phyloP scores from a whole-genome alignment of 2,113 vertebrate species.

The Rattus rattus region DNA sequence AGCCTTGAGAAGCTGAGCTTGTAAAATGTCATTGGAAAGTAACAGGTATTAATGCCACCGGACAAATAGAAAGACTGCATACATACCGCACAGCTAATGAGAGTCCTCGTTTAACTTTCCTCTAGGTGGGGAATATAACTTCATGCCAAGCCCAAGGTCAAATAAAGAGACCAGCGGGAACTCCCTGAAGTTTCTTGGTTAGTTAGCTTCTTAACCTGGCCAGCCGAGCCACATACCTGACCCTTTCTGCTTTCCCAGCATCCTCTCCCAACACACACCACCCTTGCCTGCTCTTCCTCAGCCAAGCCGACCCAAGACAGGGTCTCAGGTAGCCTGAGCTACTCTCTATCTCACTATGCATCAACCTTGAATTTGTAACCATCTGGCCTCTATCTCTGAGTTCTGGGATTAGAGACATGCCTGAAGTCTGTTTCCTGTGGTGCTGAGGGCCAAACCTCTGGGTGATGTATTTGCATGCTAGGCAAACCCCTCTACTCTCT shows the following conservation, averaged over 20 bases:
- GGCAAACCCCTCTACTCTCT: not conserved
- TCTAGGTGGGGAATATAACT: not conserved
- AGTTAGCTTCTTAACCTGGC: not conserved
- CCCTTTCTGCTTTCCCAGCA: conserved; percentile 36
- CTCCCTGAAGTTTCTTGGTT: not conserved
- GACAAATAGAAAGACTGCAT: conserved; percentile 5
- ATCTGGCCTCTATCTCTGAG: not conserved
- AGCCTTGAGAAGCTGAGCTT: conserved; percentile 20
- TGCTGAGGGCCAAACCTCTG: not conserved
- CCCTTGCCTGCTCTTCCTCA: not conserved
- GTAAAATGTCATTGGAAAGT: conserved; percentile 15
- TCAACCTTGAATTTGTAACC: not conserved
- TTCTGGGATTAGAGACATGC: not conserved
- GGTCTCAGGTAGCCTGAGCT: not conserved
- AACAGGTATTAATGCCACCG: conserved; percentile 8
- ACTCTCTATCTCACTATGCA: not conserved
- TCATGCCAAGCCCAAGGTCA: conserved; percentile 51
- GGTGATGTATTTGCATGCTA: not conserved
- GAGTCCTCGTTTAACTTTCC: conserved; percentile 4
- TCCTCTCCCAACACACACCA: not conserved
- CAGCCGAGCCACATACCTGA: not conserved
- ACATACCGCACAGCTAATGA: conserved; percentile 14
- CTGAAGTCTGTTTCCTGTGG: too few species aligned
- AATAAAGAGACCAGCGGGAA: not conserved
- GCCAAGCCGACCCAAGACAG: not conserved